Percentiles rank a stretch among this genome's conserved stretches.
Conservation (phyloP, 92 coral and sea anemone genomes). For the Zoanthus sociatus region DNA sequence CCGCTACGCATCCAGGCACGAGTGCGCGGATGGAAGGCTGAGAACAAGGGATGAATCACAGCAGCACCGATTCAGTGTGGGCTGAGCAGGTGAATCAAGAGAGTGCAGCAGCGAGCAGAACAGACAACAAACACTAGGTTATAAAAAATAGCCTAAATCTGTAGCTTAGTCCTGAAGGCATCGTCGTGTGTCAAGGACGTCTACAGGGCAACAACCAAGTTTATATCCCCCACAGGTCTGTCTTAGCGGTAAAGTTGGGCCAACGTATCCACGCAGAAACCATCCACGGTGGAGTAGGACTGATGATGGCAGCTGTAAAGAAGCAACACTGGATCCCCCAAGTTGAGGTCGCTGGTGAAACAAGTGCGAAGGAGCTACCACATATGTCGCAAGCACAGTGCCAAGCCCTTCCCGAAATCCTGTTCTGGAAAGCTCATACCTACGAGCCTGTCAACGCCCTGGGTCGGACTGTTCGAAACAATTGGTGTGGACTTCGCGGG, state of each 20-base stretch:
- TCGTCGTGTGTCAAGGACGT: constrained; percentile 40
- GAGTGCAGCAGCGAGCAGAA: constrained; percentile 25
- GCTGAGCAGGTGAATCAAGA: constrained; percentile 28
- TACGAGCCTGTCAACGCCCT: no score
- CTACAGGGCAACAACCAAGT: constrained; percentile 4
- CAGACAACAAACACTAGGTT: not conserved
- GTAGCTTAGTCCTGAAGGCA: constrained; percentile 8
- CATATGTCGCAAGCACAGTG: not conserved
- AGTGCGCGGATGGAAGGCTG: constrained; percentile 1
- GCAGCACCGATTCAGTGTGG: not conserved
- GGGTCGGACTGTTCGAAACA: no score
- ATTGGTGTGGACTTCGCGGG: no score
- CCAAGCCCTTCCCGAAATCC: not conserved
- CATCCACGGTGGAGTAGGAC: constrained; percentile 14
- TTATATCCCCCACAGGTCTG: constrained; percentile 33
- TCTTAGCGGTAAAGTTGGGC: not conserved
- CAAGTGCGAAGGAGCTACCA: constrained; percentile 6
- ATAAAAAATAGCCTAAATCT: constrained; percentile 22
- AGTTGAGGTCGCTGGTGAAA: not conserved
- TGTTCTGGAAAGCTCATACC: not conserved
- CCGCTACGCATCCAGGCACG: constrained; percentile 12
- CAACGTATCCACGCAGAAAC: not conserved
- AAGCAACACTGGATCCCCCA: constrained; percentile 23
- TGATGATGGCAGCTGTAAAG: constrained; percentile 8
- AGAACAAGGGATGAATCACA: not conserved